Conservation (phyloP, 2,113 vertebrate species). For the Chionodraco myersi region DNA sequence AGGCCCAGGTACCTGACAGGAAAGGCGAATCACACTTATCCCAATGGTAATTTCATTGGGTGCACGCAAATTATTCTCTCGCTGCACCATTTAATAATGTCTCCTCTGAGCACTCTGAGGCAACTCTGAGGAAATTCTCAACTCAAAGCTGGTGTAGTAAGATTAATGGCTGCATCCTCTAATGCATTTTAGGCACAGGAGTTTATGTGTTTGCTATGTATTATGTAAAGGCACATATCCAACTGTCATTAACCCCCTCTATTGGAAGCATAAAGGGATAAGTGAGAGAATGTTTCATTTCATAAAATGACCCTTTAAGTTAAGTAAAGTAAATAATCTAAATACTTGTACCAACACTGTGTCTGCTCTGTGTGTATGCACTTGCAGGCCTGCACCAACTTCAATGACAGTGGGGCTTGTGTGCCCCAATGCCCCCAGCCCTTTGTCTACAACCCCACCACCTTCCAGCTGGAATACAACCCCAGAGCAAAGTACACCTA, state of each 20-base stretch:
- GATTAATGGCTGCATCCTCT: neutral
- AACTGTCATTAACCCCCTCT: neutral
- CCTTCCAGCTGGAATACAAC: slow-evolving; percentile 96
- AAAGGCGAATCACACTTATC: neutral
- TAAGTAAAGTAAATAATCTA: neutral
- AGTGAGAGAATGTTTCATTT: slow-evolving; percentile 2
- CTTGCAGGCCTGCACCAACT: slow-evolving; percentile 97
- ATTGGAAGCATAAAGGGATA: neutral
- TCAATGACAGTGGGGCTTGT: slow-evolving; percentile 98
- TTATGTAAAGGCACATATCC: neutral
- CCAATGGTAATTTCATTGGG: neutral
- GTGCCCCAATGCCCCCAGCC: slow-evolving; percentile 98
- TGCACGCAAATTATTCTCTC: neutral
- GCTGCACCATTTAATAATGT: neutral
- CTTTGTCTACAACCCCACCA: slow-evolving; percentile 96
- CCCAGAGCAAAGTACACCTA: slow-evolving; percentile 97
- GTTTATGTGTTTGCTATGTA: neutral
- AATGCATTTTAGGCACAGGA: neutral
- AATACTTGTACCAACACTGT: neutral
- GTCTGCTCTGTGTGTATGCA: slow-evolving; percentile 24
- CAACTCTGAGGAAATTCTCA: neutral
- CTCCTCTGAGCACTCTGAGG: neutral
- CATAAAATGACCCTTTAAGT: neutral
- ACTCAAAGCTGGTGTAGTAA: neutral
- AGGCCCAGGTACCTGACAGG: neutral